phyloP scores from a whole-genome alignment of 2,113 vertebrate genomes.

The Psettodes erumei region DNA sequence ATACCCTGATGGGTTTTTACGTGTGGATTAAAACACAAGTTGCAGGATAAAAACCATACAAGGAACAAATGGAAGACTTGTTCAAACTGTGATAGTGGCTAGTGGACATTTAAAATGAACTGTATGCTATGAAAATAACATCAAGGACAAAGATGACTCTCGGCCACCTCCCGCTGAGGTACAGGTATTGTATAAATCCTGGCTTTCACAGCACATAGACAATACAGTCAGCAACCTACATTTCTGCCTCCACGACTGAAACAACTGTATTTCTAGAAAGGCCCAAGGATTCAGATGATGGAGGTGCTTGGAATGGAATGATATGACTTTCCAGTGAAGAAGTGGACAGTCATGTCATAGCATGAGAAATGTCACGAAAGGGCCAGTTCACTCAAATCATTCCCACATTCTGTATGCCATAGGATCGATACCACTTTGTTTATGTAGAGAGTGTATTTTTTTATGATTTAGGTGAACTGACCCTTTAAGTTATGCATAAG shows the following conservation, averaged over 20 bases:
- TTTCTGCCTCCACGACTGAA: conserved; percentile 1
- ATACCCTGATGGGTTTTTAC: conserved; percentile 27
- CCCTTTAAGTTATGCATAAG: conserved; percentile 20
- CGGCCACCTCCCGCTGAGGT: background rate
- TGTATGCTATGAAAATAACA: background rate
- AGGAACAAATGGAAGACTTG: conserved; percentile 49
- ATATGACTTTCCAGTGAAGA: background rate
- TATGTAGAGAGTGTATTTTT: background rate
- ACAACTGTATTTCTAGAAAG: background rate
- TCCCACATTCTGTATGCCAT: background rate
- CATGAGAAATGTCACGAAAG: background rate
- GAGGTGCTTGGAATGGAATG: conserved; percentile 29
- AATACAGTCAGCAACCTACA: conserved; percentile 7
- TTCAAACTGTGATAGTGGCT: conserved; percentile 4
- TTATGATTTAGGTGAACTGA: conserved; percentile 19
- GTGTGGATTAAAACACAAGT: conserved; percentile 30
- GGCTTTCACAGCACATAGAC: conserved; percentile 2
- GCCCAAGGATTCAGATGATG: conserved; percentile 9
- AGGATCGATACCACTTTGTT: background rate
- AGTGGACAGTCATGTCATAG: background rate
- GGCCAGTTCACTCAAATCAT: conserved; percentile 20
- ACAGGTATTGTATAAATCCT: conserved; percentile 14
- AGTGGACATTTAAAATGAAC: background rate
- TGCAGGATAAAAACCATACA: conserved; percentile 10
- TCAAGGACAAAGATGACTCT: background rate